Evolutionary conservation across 1,140 invertebrate genomes (phyloP).

Genomic region (Lepidurus arcticus): DNA sequence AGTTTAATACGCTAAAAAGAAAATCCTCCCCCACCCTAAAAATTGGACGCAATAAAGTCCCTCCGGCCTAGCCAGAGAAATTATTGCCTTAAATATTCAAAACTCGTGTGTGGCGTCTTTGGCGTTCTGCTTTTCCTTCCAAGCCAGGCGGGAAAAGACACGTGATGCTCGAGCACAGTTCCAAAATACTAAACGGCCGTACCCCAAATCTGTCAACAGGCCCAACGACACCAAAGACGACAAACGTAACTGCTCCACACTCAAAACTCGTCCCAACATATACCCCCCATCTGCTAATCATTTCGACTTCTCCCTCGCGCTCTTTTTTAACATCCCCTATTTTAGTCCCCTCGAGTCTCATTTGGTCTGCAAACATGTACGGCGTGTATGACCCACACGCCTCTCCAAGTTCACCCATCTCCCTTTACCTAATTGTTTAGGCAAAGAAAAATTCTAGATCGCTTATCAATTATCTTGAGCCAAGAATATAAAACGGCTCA

Average conservation of each 20-base stretch:
- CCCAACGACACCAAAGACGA: not conserved
- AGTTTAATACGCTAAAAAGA: constrained; percentile 1
- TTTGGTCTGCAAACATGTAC: not conserved
- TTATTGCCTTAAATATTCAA: not conserved
- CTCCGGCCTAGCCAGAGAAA: not conserved
- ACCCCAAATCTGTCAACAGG: constrained; percentile 13
- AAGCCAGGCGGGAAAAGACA: not conserved
- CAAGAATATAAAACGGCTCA: constrained; percentile 6
- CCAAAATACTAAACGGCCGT: constrained; percentile 17
- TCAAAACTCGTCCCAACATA: constrained; percentile 1
- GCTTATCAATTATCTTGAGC: constrained; percentile 19
- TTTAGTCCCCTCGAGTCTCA: not conserved
- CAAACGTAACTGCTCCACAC: constrained; percentile 9
- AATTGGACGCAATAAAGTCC: not conserved
- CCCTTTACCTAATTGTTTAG: not conserved
- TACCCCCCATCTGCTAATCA: constrained; percentile 11
- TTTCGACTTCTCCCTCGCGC: not conserved
- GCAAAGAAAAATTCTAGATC: not conserved
- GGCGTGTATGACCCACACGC: not conserved
- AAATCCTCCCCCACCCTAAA: not conserved
- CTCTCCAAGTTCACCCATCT: not conserved
- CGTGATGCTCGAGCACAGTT: constrained; percentile 13
- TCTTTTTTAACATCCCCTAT: not conserved
- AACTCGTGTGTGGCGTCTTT: not conserved
- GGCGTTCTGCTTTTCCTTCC: not conserved